Evolutionary conservation across 2,113 vertebrate genomes (phyloP).

Genomic region (Coptodon bakossiorum): DNA sequence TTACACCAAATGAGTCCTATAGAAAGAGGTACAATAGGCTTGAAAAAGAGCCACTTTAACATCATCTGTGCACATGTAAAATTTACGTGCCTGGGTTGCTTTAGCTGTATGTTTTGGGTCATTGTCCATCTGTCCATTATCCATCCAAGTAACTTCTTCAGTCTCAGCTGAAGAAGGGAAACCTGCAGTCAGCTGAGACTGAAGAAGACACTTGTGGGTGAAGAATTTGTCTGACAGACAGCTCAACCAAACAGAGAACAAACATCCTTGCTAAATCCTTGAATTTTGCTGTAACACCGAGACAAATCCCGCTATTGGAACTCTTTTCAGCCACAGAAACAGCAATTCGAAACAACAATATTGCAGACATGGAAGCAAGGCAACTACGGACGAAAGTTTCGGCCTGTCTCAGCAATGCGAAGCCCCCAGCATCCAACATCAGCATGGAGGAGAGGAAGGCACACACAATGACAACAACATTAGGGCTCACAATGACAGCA

Average conservation of each 20-base stretch:
- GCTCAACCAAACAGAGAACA: neutral
- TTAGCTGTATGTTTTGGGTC: neutral
- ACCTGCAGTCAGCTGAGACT: neutral
- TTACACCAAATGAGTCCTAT: neutral
- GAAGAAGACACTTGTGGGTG: accelerated
- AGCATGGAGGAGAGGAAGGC: neutral
- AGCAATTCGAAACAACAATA: neutral
- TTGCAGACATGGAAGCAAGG: neutral
- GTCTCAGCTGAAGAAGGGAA: neutral
- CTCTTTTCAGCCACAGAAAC: neutral
- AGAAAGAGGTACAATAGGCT: neutral
- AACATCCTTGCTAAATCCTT: neutral
- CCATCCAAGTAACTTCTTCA: neutral
- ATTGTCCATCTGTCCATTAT: neutral
- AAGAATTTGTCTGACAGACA: neutral
- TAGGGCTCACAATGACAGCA: neutral
- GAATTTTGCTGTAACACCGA: neutral
- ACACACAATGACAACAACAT: neutral
- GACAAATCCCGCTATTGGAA: neutral
- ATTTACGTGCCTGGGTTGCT: neutral
- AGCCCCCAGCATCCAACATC: too few species aligned
- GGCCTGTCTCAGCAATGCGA: too few species aligned
- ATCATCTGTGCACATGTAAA: neutral
- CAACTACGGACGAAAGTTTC: too few species aligned
- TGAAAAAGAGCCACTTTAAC: neutral